These are phyloP conservation scores for Oscarella lobularis DNA, from an alignment of 37 sponge, comb jelly and placozoan species.

Conservation along the genomic window DNA sequence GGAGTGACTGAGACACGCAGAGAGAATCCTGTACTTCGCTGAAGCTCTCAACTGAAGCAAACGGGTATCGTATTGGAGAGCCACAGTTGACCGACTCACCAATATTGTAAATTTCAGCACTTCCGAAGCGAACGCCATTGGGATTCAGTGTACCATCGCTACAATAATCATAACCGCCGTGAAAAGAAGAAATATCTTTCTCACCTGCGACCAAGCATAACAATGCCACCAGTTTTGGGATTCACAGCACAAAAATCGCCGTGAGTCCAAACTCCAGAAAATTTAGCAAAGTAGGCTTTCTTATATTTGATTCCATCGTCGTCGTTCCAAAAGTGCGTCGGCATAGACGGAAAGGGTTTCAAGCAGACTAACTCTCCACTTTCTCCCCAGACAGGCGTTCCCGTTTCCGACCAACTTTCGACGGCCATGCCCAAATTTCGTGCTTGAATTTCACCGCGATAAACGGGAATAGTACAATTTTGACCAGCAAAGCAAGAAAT, in stretches of 20 bases:
- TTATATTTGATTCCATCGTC: conserved; percentile 76
- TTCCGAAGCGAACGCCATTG: conserved; percentile 91
- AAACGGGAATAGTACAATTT: conserved; percentile 78
- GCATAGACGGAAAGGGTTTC: conserved; percentile 93
- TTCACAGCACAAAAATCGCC: conserved; percentile 82
- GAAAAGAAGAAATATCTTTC: not conserved
- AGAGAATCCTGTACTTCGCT: conserved; percentile 76
- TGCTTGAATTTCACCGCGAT: conserved; percentile 78
- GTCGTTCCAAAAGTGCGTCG: conserved; percentile 92
- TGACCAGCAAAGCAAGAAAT: conserved; percentile 96
- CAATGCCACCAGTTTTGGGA: conserved; percentile 80
- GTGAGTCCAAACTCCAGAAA: conserved; percentile 86
- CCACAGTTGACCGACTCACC: conserved; percentile 20
- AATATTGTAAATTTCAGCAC: conserved; percentile 94
- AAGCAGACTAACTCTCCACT: conserved; percentile 90
- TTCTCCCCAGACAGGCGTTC: conserved; percentile 62
- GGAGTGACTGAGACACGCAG: conserved; percentile 74
- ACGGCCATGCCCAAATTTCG: conserved; percentile 94
- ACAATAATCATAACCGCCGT: not conserved
- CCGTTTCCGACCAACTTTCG: conserved; percentile 65
- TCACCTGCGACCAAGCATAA: conserved; percentile 90
- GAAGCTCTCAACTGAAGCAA: conserved; percentile 53
- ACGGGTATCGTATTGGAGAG: not conserved
- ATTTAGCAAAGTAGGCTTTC: conserved; percentile 74
- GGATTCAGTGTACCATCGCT: conserved; percentile 98